A percentile compares a stretch with the other conserved stretches of the same genome.
These are phyloP conservation scores for Oophaga sylvatica DNA, from an alignment of 2,797 vertebrate species.

Conservation along the genomic window DNA sequence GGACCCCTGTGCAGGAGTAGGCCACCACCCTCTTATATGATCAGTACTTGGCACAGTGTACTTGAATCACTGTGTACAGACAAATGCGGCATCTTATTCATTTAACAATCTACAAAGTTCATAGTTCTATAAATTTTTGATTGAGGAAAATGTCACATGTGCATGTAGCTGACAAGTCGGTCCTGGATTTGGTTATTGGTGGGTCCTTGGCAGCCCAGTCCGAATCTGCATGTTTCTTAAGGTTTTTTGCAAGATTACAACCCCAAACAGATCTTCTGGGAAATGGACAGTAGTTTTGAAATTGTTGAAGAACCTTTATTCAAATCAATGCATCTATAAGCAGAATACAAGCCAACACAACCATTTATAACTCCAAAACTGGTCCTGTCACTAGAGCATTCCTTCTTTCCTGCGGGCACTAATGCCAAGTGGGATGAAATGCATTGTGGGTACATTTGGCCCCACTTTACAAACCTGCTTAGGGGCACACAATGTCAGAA, in stretches of 20 bases:
- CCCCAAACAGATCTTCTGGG: neutral
- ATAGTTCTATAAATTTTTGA: too few species aligned
- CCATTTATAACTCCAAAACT: neutral
- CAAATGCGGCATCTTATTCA: too few species aligned
- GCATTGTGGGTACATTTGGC: slow-evolving; percentile 7
- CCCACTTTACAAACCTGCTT: neutral
- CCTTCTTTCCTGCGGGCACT: neutral
- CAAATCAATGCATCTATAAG: neutral
- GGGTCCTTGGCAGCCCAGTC: too few species aligned
- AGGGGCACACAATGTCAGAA: neutral
- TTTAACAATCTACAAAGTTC: too few species aligned
- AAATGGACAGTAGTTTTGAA: neutral
- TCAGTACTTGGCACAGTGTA: too few species aligned
- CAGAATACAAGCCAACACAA: neutral
- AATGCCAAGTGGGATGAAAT: neutral
- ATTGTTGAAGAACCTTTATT: neutral
- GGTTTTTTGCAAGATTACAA: neutral
- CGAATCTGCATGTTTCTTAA: too few species aligned
- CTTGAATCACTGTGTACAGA: too few species aligned
- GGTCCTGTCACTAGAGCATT: neutral
- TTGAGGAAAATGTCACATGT: too few species aligned
- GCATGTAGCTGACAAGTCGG: too few species aligned
- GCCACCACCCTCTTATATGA: too few species aligned
- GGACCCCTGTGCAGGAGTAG: too few species aligned
- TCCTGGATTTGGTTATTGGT: too few species aligned